phyloP scores from a whole-genome alignment of 2,888 invertebrate species.

The Drosophila meridiana region DNA sequence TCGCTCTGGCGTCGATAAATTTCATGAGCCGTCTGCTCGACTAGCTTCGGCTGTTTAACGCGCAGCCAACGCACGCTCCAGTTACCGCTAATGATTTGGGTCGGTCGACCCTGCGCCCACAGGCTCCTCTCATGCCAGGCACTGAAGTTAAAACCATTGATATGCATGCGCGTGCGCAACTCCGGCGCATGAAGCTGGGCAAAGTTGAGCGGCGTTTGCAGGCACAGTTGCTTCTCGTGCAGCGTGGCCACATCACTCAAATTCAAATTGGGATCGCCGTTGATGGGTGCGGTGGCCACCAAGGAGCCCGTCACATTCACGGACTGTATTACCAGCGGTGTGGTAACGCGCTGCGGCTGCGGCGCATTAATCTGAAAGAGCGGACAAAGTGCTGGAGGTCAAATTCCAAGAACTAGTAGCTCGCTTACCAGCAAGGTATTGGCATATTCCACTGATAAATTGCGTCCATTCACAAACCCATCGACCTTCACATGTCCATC shows the following conservation, averaged over 20 bases:
- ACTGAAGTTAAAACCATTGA: constrained; percentile 85
- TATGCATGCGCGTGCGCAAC: constrained; percentile 66
- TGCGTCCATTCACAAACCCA: constrained; percentile 84
- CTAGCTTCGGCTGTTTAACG: constrained; percentile 41
- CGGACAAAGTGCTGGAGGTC: not conserved
- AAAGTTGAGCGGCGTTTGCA: constrained; percentile 81
- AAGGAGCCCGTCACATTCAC: constrained; percentile 82
- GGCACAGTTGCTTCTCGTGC: constrained; percentile 59
- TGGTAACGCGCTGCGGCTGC: constrained; percentile 82
- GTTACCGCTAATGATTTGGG: constrained; percentile 85
- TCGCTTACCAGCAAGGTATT: constrained; percentile 86
- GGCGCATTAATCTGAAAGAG: constrained; percentile 63
- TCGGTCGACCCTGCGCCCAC: constrained; percentile 71
- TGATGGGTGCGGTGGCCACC: constrained; percentile 79
- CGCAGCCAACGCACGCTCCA: constrained; percentile 84
- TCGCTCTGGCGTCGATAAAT: constrained; percentile 50
- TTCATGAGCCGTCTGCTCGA: constrained; percentile 17
- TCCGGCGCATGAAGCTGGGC: constrained; percentile 64
- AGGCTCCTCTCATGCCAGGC: constrained; percentile 85
- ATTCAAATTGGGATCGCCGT: constrained; percentile 82
- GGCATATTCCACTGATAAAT: constrained; percentile 85
- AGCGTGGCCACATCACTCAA: constrained; percentile 84
- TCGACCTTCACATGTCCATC: constrained; percentile 60
- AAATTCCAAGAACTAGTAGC: not conserved
- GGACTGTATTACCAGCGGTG: constrained; percentile 84